Evolutionary conservation across 1,140 invertebrate genomes (phyloP).

Genomic region (Diorhabda elongata): DNA sequence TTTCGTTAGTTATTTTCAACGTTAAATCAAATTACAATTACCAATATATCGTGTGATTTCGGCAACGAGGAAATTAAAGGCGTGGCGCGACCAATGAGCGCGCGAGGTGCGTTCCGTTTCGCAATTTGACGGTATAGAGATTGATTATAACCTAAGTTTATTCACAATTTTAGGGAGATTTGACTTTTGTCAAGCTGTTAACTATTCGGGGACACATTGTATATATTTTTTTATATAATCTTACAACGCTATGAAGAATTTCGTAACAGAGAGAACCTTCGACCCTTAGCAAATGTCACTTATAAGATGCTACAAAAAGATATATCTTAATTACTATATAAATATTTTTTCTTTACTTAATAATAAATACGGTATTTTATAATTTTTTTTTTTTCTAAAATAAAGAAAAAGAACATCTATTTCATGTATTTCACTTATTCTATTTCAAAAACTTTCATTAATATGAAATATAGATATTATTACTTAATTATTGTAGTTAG

Average conservation of each 20-base stretch:
- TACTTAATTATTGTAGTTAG: constrained; percentile 48
- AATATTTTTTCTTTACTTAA: constrained; percentile 40
- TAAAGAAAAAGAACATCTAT: constrained; percentile 42
- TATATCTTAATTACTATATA: constrained; percentile 43
- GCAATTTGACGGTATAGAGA: no score
- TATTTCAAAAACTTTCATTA: constrained; percentile 41
- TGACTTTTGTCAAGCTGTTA: no score
- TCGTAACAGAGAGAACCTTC: constrained; percentile 42
- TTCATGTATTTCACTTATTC: constrained; percentile 36
- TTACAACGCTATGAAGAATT: constrained; percentile 29
- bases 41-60: no score
- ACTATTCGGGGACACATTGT: no score
- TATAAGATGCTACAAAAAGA: constrained; percentile 48
- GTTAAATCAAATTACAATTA: no score
- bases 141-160: no score
- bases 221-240: constrained; percentile 6
- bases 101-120: no score
- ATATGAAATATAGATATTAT: constrained; percentile 46
- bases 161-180: no score
- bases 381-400: constrained; percentile 23
- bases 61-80: no score
- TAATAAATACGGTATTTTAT: constrained; percentile 41
- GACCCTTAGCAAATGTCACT: constrained; percentile 44
- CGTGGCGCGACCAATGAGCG: no score
- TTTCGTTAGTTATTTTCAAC: no score